Base-by-base conservation (phyloP, 23 tunicate species). In the Clavelina lepadiformis region DNA sequence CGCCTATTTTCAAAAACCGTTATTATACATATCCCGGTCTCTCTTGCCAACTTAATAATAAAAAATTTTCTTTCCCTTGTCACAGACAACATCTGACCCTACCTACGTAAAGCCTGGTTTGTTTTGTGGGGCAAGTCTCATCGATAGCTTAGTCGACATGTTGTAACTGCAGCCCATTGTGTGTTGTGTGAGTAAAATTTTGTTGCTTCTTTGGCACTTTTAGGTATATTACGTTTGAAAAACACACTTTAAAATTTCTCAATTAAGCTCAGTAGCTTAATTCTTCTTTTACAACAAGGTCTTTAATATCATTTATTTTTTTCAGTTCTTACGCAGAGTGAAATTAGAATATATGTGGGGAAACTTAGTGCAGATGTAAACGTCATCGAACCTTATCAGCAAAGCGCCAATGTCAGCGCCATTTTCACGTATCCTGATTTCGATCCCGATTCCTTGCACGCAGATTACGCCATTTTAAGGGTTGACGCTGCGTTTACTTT, bases 111-210 rank as follows among this genome's bases (percentile, higher is more conserved):
- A n/a, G n/a, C n/a, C n/a, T 18, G 71, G 69, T 45, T 41, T 63
- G n/a, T 66, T 77, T 38, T 77, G 82, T 77, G 82, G 82, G 31
- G 82, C 67, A 27, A 51, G 64, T 18, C 31, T 77, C 24, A 4
- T 66, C 38, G 31, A 46, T 22, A 68, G n/a, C n/a, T n/a, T n/a
- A n/a, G 57, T 2, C 37, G 38, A n/a, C 68, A 67, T 24, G 56
- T 77, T 18, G 67, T 77, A 20, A 65, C 82, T 28, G 82, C 82
- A 3, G 82, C 82, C 38, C 82, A 77, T 38, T 77, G 82, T 37
- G 58, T 77, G 19, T 21, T 27, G 26, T 19, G 82, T 77, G 53
- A 18, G 71, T 33, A 23, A n/a, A 18, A n/a, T 68, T 23, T 20
- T 60, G 13, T 8, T 8, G 5, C 8, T 28, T 28, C 6, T 60